Percentiles rank a stretch among this genome's conserved stretches.
Evolutionary conservation across 2,113 vertebrate genomes (phyloP).

Genomic region (Albula goreensis): DNA sequence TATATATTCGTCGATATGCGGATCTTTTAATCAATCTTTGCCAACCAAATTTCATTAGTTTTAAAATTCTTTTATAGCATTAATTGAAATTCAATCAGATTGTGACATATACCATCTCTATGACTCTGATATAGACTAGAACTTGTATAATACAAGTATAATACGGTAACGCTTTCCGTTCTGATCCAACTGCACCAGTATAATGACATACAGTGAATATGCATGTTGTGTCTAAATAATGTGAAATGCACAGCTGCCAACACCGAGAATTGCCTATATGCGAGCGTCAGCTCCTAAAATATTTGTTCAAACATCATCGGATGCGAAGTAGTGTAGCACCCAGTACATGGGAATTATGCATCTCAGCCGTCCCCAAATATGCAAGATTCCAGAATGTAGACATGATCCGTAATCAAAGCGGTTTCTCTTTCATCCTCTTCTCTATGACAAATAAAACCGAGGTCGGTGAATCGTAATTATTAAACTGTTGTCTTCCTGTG

Average conservation of each 20-base stretch:
- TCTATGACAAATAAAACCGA: background rate
- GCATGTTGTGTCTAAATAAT: background rate
- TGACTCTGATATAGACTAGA: background rate
- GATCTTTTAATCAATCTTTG: background rate
- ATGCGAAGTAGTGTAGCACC: constrained; percentile 1
- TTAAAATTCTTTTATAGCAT: too few relatives aligned
- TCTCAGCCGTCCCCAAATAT: background rate
- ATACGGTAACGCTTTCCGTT: too few relatives aligned
- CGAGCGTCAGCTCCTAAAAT: background rate
- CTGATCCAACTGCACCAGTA: background rate
- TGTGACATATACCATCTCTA: background rate
- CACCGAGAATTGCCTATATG: background rate
- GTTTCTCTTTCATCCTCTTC: background rate
- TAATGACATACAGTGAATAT: background rate
- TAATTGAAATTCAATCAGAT: too few relatives aligned
- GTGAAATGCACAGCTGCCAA: background rate
- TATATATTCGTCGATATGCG: background rate
- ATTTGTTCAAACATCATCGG: background rate
- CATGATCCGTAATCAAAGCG: background rate
- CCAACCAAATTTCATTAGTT: background rate
- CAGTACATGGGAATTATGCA: background rate
- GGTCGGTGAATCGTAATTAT: background rate
- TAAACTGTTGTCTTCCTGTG: background rate
- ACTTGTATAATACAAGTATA: too few relatives aligned
- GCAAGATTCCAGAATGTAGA: background rate